These are phyloP conservation scores for Xestobium rufovillosum DNA, from an alignment of 2,888 invertebrate species.

Conservation along the genomic window DNA sequence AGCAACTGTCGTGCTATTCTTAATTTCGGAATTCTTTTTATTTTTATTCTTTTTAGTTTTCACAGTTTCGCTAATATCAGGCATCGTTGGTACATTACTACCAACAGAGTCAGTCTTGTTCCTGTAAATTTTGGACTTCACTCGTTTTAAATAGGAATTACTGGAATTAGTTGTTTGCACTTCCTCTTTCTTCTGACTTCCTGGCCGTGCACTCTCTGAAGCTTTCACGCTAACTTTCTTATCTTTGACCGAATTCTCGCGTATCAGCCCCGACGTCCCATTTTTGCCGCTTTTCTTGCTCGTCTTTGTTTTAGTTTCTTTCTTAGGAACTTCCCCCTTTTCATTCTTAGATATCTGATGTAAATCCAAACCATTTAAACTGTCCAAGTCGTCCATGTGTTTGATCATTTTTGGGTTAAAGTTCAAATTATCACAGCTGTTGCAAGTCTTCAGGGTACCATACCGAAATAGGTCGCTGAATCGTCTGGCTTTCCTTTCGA, in stretches of 20 bases:
- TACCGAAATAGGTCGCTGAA: conserved; percentile 39
- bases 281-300: not conserved
- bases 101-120: conserved; percentile 28
- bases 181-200: conserved; percentile 22
- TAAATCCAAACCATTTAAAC: not conserved
- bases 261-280: too few relatives aligned
- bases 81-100: conserved; percentile 28
- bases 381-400: not conserved
- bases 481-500: conserved; percentile 32
- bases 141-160: conserved; percentile 39
- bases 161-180: conserved; percentile 16
- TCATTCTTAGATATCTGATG: not conserved
- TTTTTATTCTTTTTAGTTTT: conserved; percentile 26
- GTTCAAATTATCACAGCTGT: conserved; percentile 34
- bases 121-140: conserved; percentile 42
- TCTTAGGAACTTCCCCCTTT: too few relatives aligned
- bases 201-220: too few relatives aligned
- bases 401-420: conserved; percentile 25
- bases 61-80: conserved; percentile 31
- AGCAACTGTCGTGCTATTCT: conserved; percentile 21
- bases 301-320: not conserved
- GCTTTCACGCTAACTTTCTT: too few relatives aligned
- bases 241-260: too few relatives aligned
- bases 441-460: conserved; percentile 22
- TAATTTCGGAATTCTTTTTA: conserved; percentile 27